Evolutionary conservation across 2,888 invertebrate species (phyloP).

Genomic region (Abrostola tripartita): DNA sequence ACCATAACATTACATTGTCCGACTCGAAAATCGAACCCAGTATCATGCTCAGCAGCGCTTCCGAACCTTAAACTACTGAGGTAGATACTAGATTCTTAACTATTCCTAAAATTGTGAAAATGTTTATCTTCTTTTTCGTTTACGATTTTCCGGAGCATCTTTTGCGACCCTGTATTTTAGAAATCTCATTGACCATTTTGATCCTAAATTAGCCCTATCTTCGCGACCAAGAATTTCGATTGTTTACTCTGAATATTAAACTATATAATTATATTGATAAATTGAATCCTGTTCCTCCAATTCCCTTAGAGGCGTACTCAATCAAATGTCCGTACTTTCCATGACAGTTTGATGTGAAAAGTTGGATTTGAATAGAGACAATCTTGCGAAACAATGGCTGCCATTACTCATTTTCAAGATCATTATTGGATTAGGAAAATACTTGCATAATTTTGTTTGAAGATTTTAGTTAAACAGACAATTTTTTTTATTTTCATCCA

Average conservation of each 20-base stretch:
- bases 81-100: too few species aligned
- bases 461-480: too few species aligned
- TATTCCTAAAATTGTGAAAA: too few species aligned
- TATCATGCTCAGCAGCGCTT: too few species aligned
- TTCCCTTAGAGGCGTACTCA: constrained; percentile 23
- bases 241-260: background rate
- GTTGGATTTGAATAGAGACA: constrained; percentile 34
- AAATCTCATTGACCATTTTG: too few species aligned
- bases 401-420: constrained; percentile 23
- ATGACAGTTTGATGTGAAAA: constrained; percentile 48
- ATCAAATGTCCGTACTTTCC: constrained; percentile 33
- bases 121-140: too few species aligned
- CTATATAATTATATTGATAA: constrained; percentile 16
- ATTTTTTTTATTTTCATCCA: too few species aligned
- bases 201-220: background rate
- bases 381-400: constrained; percentile 30
- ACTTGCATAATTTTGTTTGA: constrained; percentile 14
- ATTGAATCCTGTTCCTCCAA: constrained; percentile 12
- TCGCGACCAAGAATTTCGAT: background rate
- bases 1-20: too few species aligned
- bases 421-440: constrained; percentile 36
- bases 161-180: too few species aligned
- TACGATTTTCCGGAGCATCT: too few species aligned
- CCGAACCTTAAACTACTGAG: too few species aligned
- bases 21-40: too few species aligned